Percentiles rank a stretch among this genome's conserved stretches.
Evolutionary conservation across 2,888 invertebrate species (phyloP).

Genomic region (Lepidochrysops patricia): DNA sequence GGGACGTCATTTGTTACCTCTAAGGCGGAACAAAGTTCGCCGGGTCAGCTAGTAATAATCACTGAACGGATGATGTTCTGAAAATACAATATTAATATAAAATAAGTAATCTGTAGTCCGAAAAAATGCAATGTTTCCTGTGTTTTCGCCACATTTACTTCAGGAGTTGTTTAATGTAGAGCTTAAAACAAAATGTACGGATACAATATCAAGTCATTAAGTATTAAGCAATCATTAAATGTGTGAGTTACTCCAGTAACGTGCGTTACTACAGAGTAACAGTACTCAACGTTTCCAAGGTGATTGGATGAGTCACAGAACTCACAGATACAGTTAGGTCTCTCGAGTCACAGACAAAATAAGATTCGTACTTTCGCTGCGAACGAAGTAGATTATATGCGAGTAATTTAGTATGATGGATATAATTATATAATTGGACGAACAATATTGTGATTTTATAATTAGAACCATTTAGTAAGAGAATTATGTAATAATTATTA

Average conservation of each 20-base stretch:
- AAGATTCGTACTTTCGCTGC: neutral
- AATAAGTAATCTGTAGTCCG: too few relatives aligned
- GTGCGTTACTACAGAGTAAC: neutral
- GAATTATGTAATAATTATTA: neutral
- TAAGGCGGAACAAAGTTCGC: too few relatives aligned
- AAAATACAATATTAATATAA: too few relatives aligned
- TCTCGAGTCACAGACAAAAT: neutral
- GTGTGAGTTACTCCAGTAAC: too few relatives aligned
- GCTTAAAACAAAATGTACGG: neutral
- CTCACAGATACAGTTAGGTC: neutral
- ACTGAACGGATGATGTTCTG: too few relatives aligned
- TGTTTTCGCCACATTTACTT: too few relatives aligned
- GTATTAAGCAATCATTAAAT: too few relatives aligned
- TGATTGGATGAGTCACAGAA: neutral
- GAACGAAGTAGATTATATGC: neutral
- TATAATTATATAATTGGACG: neutral
- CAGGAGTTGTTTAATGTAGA: too few relatives aligned
- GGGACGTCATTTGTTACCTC: too few relatives aligned
- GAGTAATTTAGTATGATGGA: neutral
- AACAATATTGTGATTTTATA: neutral
- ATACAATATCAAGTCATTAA: neutral
- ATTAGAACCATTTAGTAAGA: neutral
- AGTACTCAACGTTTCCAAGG: slow-evolving; percentile 3
- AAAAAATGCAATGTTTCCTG: too few relatives aligned
- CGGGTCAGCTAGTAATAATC: too few relatives aligned